Base-by-base conservation (phyloP, 2,888 invertebrate species). In the Molanna angustata region DNA sequence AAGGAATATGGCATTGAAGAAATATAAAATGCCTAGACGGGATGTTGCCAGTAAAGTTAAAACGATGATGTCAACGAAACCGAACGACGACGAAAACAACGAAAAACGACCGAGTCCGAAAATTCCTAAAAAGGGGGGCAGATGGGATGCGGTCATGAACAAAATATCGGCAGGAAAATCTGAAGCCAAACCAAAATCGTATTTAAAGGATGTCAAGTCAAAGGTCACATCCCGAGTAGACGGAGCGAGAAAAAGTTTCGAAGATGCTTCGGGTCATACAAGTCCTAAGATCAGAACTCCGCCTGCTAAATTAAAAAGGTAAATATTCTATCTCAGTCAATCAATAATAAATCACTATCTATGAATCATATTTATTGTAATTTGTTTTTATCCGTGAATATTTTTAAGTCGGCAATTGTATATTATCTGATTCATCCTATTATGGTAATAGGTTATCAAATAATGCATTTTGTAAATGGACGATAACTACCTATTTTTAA, bases 91-190 rank as follows among this genome's bases (percentile, higher is more conserved):
- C 52, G 74, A 74, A 58, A 80, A 74, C 63, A 71, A 80, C 62
- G 83, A 83, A 63, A 79, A 76, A 60, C 80, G 82, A 61, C 78
- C 76, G 17, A 61, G 57, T 35, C 66, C 69, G 2, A 81, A 83
- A 64, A 41, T 6, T 9, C 70, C 77, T 1, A 80, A 80, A 62
- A 84, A 82, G 64, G 73, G 68, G 2, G 85, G 86, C 16, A 82
- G 89, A 61, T 90, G 93, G 82, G 91, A 91, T 65, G 83, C 87
- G 46, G 91, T 93, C 44, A 86, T 89, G 83, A 88, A 86, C 70
- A 88, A 88, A 70, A 88, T 90, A 57, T 84, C 85, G 37, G 84
- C 84, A 60, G 83, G 82, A 55, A 83, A 85, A 62, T 80, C 74
- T 44, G 87, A 89, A 62, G 83, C 81, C 61, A 83, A 84, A 63